A percentile compares a stretch with the other conserved stretches of the same genome.
Evolutionary conservation across 53 echinoderm and acorn worm genomes (phyloP).

Genomic region (Stichopus horrens): DNA sequence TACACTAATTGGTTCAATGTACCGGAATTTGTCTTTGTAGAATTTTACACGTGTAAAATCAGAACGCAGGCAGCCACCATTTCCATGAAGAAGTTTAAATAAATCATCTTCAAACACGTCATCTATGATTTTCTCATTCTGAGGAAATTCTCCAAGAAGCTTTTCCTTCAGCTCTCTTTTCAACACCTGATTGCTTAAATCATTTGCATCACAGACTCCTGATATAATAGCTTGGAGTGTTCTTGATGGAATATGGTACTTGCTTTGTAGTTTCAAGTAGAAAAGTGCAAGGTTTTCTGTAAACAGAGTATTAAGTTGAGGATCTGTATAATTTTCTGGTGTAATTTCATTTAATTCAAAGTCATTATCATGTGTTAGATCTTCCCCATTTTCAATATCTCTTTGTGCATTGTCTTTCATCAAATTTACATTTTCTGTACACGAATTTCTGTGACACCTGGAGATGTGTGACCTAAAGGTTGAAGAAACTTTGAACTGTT

Average conservation of each 20-base stretch:
- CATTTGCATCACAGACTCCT: conserved; percentile 11
- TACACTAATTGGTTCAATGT: conserved; percentile 52
- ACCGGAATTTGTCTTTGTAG: conserved; percentile 48
- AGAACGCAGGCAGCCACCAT: conserved; percentile 51
- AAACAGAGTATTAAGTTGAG: too few relatives aligned
- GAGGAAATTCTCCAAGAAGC: conserved; percentile 18
- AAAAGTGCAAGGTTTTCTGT: too few relatives aligned
- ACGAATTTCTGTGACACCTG: too few relatives aligned
- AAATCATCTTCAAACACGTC: conserved; percentile 29
- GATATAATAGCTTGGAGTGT: conserved; percentile 32
- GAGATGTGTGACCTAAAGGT: too few relatives aligned
- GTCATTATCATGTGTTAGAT: too few relatives aligned
- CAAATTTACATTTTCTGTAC: too few relatives aligned
- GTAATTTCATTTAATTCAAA: too few relatives aligned
- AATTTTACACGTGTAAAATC: conserved; percentile 49
- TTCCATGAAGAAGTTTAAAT: conserved; percentile 31
- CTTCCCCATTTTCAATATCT: too few relatives aligned
- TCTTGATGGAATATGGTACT: conserved; percentile 18
- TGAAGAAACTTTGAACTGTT: too few relatives aligned
- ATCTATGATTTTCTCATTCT: conserved; percentile 5
- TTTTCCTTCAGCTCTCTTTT: conserved; percentile 19
- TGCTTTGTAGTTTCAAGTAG: too few relatives aligned
- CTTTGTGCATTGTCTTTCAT: too few relatives aligned
- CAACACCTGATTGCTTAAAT: conserved; percentile 33
- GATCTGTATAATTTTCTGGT: too few relatives aligned